These are phyloP conservation scores for Trichonephila clavata DNA, from an alignment of 1,140 invertebrate genomes.

Conservation along the genomic window DNA sequence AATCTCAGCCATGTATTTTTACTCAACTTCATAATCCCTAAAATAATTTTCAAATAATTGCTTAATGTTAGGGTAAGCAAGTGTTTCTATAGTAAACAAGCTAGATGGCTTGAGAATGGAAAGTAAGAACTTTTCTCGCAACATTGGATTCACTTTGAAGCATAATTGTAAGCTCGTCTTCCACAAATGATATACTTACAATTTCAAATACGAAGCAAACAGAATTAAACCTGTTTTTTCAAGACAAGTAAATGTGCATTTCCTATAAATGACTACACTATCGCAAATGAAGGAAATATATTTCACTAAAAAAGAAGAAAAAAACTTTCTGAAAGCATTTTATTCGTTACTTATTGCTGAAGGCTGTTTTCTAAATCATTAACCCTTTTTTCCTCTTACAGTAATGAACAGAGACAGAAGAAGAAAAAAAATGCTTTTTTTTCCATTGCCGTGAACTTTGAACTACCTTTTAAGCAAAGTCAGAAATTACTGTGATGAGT, in stretches of 20 bases:
- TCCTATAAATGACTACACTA: constrained; percentile 14
- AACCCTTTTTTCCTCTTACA: constrained; percentile 51
- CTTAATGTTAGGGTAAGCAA: neutral
- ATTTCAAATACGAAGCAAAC: neutral
- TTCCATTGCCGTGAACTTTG: constrained; percentile 56
- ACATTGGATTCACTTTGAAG: neutral
- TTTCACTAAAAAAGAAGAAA: constrained; percentile 7
- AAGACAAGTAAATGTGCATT: constrained; percentile 19
- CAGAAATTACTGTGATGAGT: constrained; percentile 29
- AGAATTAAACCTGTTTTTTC: constrained; percentile 24
- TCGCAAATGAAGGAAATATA: constrained; percentile 13
- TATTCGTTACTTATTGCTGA: constrained; percentile 53
- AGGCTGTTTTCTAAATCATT: constrained; percentile 60
- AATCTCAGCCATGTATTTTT: too few species aligned
- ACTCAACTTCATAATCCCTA: too few species aligned
- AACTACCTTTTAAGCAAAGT: constrained; percentile 48
- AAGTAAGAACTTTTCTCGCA: neutral
- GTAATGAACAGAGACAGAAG: constrained; percentile 43
- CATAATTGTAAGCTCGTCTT: neutral
- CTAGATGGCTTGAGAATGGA: neutral
- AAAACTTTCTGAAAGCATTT: constrained; percentile 32
- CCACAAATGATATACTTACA: constrained; percentile 18
- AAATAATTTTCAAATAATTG: neutral
- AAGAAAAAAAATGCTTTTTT: neutral
- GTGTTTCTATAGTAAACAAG: neutral